Percentiles rank a stretch among this genome's conserved stretches.
Evolutionary conservation across 1,140 invertebrate species (phyloP).

Genomic region (Drosophila parvula): DNA sequence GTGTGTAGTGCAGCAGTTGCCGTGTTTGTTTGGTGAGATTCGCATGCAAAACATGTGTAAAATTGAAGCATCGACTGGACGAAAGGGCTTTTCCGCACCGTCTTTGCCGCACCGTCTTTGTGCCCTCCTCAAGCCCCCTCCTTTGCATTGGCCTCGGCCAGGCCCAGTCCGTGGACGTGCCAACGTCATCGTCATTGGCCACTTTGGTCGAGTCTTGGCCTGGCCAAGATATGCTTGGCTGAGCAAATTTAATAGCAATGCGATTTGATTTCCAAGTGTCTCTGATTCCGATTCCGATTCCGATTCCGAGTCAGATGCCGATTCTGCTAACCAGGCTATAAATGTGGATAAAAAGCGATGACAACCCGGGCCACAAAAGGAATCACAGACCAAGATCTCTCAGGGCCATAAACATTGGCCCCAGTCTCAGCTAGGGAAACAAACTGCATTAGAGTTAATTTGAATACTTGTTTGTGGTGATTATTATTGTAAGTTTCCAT

Average conservation of each 20-base stretch:
- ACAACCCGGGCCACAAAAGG: slow-evolving; percentile 8
- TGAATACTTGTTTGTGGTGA: background rate
- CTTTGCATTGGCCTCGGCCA: background rate
- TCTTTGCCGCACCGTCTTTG: background rate
- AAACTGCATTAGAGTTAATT: background rate
- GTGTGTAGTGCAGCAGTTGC: slow-evolving; percentile 17
- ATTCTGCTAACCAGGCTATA: slow-evolving; percentile 28
- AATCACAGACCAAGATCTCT: background rate
- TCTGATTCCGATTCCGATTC: slow-evolving; percentile 3
- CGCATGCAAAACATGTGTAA: slow-evolving; percentile 76
- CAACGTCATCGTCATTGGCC: slow-evolving; percentile 45
- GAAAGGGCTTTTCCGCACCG: slow-evolving; percentile 10
- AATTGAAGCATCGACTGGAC: slow-evolving; percentile 66
- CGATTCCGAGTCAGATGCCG: background rate
- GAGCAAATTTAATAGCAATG: slow-evolving; percentile 69
- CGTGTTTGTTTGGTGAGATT: slow-evolving; percentile 65
- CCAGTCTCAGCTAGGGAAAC: too few relatives aligned
- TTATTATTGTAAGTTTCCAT: background rate
- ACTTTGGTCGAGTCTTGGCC: slow-evolving; percentile 30
- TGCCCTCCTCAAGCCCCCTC: too few relatives aligned
- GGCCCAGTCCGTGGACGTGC: slow-evolving; percentile 45
- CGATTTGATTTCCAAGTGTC: slow-evolving; percentile 65
- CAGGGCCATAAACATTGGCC: slow-evolving; percentile 2
- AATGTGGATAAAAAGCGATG: slow-evolving; percentile 37
- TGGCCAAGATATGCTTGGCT: slow-evolving; percentile 60